Conservation (phyloP, 2,888 invertebrate genomes). For the Spicauda simplicius region DNA sequence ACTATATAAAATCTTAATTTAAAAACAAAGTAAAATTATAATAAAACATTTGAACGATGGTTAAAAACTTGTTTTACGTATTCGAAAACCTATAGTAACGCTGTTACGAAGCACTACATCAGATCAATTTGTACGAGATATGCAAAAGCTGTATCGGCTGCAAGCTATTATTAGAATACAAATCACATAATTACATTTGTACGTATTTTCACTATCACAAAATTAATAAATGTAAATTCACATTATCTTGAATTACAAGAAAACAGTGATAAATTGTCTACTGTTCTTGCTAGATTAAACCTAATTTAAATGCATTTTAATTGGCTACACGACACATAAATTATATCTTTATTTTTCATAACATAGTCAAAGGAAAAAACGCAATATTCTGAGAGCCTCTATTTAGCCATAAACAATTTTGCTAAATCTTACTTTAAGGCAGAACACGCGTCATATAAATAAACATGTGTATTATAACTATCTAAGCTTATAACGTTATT, state of each 20-base stretch:
- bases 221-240: not conserved
- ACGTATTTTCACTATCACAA: not conserved
- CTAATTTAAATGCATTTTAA: conserved; percentile 16
- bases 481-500: conserved; percentile 14
- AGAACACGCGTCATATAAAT: conserved; percentile 8
- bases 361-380: not conserved
- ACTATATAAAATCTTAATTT: not conserved
- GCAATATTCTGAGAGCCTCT: conserved; percentile 17
- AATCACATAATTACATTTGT: not conserved
- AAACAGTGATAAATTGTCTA: not conserved
- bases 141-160: not conserved
- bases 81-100: not conserved
- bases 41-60: not conserved
- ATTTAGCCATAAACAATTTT: conserved; percentile 16
- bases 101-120: not conserved
- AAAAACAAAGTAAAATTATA: not conserved
- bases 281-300: not conserved
- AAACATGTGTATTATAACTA: not conserved
- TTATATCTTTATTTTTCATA: not conserved
- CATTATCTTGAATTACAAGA: not conserved
- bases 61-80: not conserved
- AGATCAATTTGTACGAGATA: not conserved
- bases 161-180: not conserved
- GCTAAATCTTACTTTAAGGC: conserved; percentile 4
- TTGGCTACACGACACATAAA: not conserved